Evolutionary conservation across 2,888 invertebrate species (phyloP), one percentile per base, ranked within the genome.

Genomic region (Apamea anceps): DNA sequence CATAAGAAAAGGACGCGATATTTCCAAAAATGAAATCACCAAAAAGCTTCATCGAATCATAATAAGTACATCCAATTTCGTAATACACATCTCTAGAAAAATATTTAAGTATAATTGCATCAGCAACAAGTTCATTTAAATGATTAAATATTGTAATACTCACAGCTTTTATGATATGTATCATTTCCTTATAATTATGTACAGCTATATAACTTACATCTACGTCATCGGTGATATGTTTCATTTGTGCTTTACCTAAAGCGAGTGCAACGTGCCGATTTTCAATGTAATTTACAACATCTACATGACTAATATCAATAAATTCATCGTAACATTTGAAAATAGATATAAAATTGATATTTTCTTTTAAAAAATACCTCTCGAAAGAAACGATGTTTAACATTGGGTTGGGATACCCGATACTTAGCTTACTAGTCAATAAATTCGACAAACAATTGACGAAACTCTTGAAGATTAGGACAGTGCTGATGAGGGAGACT

Each of bases 81-180:
- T 95, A 95, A 96, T 95, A 96, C 96, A 97, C 96, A 94, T 96
- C 94, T 93, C 97, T 97, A 97, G 97, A 97, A 97, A 97, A 97
- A 97, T 97, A 97, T 96, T 96, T 96, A 96, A 94, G 95, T 96
- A 95, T 94, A 94, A 95, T 94, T 94, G 94, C 96, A 94, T 95
- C 93, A 94, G 95, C 96, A 96, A 96, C 95, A 93, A 95, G 95
- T 95, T 94, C 93, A 94, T 95, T 96, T 94, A 95, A 95, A 95
- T 96, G 93, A 96, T 93, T 94, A 96, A 92, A 96, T 97, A 96
- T 96, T 96, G 97, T 97, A 96, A 95, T 96, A 95, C 95, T 97
- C 97, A 97, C 97, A 97, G 97, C 97, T 93, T 97, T 94, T 92
- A 95, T 94, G 96, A 97, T 97, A 97, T 97, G 96, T 96, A 93